Base-by-base conservation (phyloP, 2,113 vertebrate species). In the Thinocorus orbignyianus region DNA sequence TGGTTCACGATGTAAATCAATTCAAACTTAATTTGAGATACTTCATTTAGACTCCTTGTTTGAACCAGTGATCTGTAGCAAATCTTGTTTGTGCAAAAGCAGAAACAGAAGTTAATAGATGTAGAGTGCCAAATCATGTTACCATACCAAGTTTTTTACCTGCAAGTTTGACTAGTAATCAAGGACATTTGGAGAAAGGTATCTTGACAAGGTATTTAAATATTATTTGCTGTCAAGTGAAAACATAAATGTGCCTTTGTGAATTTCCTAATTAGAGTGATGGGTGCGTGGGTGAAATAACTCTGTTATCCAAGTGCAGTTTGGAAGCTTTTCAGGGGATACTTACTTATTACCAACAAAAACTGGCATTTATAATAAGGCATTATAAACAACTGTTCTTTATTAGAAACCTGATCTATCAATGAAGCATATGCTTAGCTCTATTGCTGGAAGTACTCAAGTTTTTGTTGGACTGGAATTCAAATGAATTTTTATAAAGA, bases 1-100 rank as follows among this genome's bases (percentile, higher is more conserved):
- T 96, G 90, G 92, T 64, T 95, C 87, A 93, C 2, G 65, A 93
- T 94, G 92, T 96, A 97, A 97, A 97, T 97, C 96, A 93, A 97
- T 96, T 96, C 94, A 97, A 98, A 96, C 88, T 86, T 93, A 81
- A 90, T 98, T 97, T 97, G 79, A 95, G 90, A 93, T 97, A 98
- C 95, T 96, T 97, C 95, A 94, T 96, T 97, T 97, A 90, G 35
- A 80, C 80, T 94, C 93, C 88, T 88, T 88, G 93, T 97, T 85
- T 74, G 86, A 95, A 24, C 80, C 94, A 96, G 93, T 97, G 92
- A 86, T 97, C 97, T 98, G 97, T 97, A 95, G 97, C 83, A 97
- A 97, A 98, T 97, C 90, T 97, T 83, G 88, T 94, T 96, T 97
- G 96, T 96, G 97, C 95, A 97, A 95, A 94, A 97, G 96, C 96